Conservation (phyloP, 2,888 invertebrate genomes). For the Macrosoma leucophasiata region DNA sequence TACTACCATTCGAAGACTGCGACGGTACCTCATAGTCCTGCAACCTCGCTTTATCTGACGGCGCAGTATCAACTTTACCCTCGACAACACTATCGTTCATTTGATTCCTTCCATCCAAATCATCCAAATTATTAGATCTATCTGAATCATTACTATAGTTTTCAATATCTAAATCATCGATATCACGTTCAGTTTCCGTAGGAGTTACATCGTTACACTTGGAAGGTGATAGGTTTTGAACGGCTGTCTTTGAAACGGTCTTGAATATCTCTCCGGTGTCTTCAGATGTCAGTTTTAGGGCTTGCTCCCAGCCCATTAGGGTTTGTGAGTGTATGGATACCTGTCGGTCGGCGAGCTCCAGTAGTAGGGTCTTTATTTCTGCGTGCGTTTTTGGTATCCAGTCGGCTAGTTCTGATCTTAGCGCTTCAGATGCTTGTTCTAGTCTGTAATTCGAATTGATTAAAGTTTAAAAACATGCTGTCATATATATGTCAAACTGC, state of each 20-base stretch:
- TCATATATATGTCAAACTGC: too few species aligned
- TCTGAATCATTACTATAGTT: constrained; percentile 33
- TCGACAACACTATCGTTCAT: not conserved
- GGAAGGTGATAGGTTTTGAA: constrained; percentile 54
- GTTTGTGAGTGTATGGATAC: constrained; percentile 44
- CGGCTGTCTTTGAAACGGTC: constrained; percentile 58
- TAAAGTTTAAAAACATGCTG: too few species aligned
- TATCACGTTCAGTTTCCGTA: constrained; percentile 28
- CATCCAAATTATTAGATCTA: constrained; percentile 16
- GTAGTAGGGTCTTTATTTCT: constrained; percentile 46
- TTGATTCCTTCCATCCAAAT: not conserved
- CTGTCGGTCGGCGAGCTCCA: constrained; percentile 54
- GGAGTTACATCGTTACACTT: constrained; percentile 32
- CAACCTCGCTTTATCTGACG: not conserved
- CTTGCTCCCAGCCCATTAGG: constrained; percentile 51
- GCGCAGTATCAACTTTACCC: constrained; percentile 4
- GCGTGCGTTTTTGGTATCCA: constrained; percentile 57
- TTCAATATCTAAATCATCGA: constrained; percentile 40
- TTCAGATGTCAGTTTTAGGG: constrained; percentile 42
- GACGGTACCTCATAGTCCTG: not conserved
- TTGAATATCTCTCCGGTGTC: constrained; percentile 51
- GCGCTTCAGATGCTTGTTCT: constrained; percentile 60
- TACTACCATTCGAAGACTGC: constrained; percentile 9
- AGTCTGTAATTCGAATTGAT: constrained; percentile 33
- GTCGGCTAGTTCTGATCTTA: constrained; percentile 55